Evolutionary conservation across 2,888 invertebrate species (phyloP), one percentile per base, ranked within the genome.

Genomic region (Syritta pipiens): DNA sequence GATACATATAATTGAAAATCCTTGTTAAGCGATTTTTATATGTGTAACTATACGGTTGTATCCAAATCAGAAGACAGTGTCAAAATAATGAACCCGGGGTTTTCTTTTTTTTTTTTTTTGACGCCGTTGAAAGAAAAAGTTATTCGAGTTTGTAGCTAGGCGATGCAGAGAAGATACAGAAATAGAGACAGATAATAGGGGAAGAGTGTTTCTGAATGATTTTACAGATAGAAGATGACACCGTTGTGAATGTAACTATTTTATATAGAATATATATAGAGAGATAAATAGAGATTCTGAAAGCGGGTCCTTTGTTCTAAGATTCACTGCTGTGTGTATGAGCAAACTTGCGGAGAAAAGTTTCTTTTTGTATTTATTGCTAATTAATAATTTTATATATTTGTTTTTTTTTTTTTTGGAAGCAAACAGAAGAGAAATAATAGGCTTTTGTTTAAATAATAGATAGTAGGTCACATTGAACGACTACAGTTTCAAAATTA

Each of bases 31-130:
- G 67, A 37, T 28, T 62, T 32, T 44, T 20, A 72, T 79, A 74
- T 79, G 79, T 79, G 79, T 79, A 62, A 57, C 79, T 74, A 79
- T 79, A 79, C 79, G 62, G 40, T 74, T 79, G 67, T 79, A 79
- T 79, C 79, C 89, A 88, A 88, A 88, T 88, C 89, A 88, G 88
- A 88, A 88, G 88, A 88, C 89, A 88, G 88, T 88, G 88, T 88
- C 88, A 88, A 88, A 88, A 88, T 85, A 88, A 88, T 87, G 88
- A 85, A 88, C 88, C 88, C 88, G 85, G 82, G 83, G 84, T 84
- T 79, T 57, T 67, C 75, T n/a, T n/a, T n/a, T n/a, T n/a, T n/a
- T n/a, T n/a, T n/a, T n/a, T n/a, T 82, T 81, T 82, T 82, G 82
- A 82, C 82, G 82, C 82, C 82, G 82, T 63, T 35, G 42, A 14